Conservation (phyloP, 1,140 invertebrate genomes). For the Drosophila gunungcola region DNA sequence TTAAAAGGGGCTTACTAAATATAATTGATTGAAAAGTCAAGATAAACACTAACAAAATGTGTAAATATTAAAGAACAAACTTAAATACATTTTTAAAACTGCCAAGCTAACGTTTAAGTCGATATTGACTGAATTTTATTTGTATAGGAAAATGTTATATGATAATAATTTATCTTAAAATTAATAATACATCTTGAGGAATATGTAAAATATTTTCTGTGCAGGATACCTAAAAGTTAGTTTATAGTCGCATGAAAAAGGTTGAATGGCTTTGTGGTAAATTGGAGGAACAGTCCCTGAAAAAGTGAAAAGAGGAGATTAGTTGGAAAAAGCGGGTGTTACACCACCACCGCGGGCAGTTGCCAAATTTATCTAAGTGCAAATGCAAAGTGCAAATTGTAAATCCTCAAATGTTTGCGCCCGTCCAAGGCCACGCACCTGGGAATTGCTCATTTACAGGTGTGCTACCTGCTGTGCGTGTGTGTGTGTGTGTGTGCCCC, state of each 20-base stretch:
- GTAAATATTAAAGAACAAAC: too few relatives aligned
- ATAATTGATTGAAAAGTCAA: too few relatives aligned
- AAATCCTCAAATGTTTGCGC: conserved; percentile 46
- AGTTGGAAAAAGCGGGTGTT: neutral
- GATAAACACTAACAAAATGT: too few relatives aligned
- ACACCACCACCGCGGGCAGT: conserved; percentile 15
- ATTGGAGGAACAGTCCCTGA: too few relatives aligned
- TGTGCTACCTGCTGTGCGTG: neutral
- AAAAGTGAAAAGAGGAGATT: conserved; percentile 10
- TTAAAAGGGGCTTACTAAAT: too few relatives aligned
- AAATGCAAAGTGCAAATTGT: conserved; percentile 49
- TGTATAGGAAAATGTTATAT: too few relatives aligned
- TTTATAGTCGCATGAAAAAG: neutral
- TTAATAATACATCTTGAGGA: neutral
- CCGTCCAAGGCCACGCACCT: conserved; percentile 47
- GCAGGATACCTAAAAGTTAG: neutral
- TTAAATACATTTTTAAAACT: too few relatives aligned
- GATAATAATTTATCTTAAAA: neutral
- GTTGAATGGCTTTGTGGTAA: neutral
- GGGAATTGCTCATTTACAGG: conserved; percentile 48
- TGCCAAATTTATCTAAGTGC: conserved; percentile 59
- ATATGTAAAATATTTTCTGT: neutral
- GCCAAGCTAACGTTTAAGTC: too few relatives aligned
- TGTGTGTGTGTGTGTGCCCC: conserved; percentile 4
- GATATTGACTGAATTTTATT: too few relatives aligned